Percentiles rank a stretch among this genome's conserved stretches.
phyloP scores from a whole-genome alignment of 2,797 vertebrate species.

The Naso thynnoides region DNA sequence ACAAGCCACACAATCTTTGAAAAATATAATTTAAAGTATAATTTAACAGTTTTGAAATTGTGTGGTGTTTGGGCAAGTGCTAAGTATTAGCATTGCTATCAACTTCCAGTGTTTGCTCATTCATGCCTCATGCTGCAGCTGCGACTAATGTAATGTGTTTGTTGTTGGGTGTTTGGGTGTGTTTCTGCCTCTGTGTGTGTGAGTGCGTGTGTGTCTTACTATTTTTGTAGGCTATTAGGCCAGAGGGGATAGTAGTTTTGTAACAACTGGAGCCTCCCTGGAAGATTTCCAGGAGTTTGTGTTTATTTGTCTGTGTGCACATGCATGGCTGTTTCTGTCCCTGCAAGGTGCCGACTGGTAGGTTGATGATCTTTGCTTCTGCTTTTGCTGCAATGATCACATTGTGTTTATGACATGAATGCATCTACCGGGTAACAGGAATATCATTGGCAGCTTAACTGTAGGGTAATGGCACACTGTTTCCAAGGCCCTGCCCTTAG shows the following conservation, averaged over 20 bases:
- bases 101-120: constrained; percentile 45
- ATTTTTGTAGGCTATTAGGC: constrained; percentile 62
- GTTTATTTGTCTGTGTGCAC: constrained; percentile 19
- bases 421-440: constrained; percentile 30
- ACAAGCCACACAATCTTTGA: constrained; percentile 34
- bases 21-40: constrained; percentile 38
- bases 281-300: constrained; percentile 60
- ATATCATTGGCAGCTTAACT: constrained; percentile 55
- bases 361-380: constrained; percentile 42
- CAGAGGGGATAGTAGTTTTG: constrained; percentile 42
- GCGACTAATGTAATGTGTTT: constrained; percentile 45
- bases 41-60: constrained; percentile 33
- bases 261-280: constrained; percentile 62
- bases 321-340: constrained; percentile 11
- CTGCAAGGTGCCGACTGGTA: constrained; percentile 19
- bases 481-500: constrained; percentile 29
- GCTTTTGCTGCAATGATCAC: constrained; percentile 46
- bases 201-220: constrained; percentile 35
- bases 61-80: constrained; percentile 26
- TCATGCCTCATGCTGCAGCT: constrained; percentile 42
- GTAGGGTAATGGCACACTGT: constrained; percentile 28
- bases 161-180: constrained; percentile 44
- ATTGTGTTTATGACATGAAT: constrained; percentile 34
- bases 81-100: constrained; percentile 46
- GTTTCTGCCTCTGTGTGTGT: constrained; percentile 30